Evolutionary conservation across 1,140 invertebrate genomes (phyloP), one percentile per base, ranked within the genome.

Genomic region (Aphelenchoides besseyi): DNA sequence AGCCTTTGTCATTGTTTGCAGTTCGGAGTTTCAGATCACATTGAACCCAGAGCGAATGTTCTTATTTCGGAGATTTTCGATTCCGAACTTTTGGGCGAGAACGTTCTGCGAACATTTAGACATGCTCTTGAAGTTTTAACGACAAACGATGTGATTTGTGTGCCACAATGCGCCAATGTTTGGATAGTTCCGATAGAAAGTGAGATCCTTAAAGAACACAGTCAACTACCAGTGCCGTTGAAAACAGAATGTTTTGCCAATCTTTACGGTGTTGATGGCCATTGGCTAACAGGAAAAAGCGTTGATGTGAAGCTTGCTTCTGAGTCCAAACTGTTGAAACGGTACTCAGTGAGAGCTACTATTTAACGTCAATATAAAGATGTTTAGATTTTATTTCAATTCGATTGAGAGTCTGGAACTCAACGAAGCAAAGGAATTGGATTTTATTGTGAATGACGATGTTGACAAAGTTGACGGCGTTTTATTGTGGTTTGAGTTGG

Each of bases 11-110:
- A 48, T 48, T 48, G 41, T 48, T 23, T 23, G 12, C 41, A 48
- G 12, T 23, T 48, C 41, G 12, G 12, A 48, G 26, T 33, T 59
- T 59, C 23, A 59, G 55, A 59, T 33, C 5, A 12, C 18, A 5
- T 59, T 33, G 5, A 26, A 30, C 36, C 12, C 26, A 66, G 36
- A 37, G 30, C 36, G n/a, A 66, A 66, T 53, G 29, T 66, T 12
- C 29, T 66, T 32, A 33, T 66, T 33, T 66, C 63, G 26, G 63
- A 66, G 28, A 53, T 66, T 18, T 12, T 66, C 36, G 63, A 66
- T 66, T 66, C 63, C 12, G 63, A 66, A 53, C 36, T 66, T 26
- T 36, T 66, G 2, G 63, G 63, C 63, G 63, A 66, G 63, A 66
- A 66, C 36, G 16, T 66, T 18, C 16, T 66, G 16, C 1, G 32